A percentile compares a stretch with the other conserved stretches of the same genome.
Conservation (phyloP, 1,140 invertebrate species). For the Atta colombica region DNA sequence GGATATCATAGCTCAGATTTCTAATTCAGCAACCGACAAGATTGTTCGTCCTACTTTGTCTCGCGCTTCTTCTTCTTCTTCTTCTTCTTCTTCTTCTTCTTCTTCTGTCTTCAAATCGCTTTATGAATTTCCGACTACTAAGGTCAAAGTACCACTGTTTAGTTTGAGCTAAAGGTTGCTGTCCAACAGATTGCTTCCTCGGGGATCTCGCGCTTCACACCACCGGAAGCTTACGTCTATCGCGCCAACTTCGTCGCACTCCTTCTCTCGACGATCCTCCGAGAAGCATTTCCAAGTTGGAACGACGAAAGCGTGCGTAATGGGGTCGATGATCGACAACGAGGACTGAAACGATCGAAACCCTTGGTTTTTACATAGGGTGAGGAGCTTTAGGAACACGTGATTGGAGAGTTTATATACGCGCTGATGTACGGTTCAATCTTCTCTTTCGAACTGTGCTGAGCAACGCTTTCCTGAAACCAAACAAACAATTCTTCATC, state of each 20-base stretch:
- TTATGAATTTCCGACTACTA: too few species aligned
- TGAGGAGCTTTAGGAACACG: neutral
- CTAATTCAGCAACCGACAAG: neutral
- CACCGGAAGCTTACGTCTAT: constrained; percentile 26
- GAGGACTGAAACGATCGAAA: constrained; percentile 1
- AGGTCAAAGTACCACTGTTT: too few species aligned
- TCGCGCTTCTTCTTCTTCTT: neutral
- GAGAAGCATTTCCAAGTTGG: constrained; percentile 43
- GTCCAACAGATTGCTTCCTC: too few species aligned
- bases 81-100: too few species aligned
- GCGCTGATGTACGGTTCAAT: neutral
- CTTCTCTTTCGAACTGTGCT: neutral
- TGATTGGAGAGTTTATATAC: neutral
- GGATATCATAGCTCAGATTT: constrained; percentile 27
- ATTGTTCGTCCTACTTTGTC: neutral
- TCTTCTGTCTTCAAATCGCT: too few species aligned
- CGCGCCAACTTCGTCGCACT: constrained; percentile 26
- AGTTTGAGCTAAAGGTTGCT: too few species aligned
- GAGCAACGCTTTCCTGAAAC: constrained; percentile 21
- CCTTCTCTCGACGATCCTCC: constrained; percentile 30
- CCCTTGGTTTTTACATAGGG: neutral
- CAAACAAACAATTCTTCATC: constrained; percentile 24
- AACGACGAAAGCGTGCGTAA: neutral
- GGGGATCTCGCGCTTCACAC: neutral
- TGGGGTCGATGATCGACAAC: constrained; percentile 40